Evolutionary conservation across 2,797 vertebrate genomes (phyloP).

Genomic region (Euphonia xanthogaster): DNA sequence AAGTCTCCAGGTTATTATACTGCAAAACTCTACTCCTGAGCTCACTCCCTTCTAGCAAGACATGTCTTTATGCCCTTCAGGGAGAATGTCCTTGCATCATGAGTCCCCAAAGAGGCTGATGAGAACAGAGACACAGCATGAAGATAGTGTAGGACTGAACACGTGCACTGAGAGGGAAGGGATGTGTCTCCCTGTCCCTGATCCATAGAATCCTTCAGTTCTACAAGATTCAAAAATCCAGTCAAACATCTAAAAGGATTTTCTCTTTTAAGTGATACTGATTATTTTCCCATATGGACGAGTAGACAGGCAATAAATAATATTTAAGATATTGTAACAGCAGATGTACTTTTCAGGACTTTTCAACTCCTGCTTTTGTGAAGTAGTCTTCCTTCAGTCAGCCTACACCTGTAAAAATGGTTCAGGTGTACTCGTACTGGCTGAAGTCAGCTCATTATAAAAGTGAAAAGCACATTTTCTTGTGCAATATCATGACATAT

Average conservation of each 20-base stretch:
- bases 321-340: background rate
- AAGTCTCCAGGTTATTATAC: background rate
- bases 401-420: background rate
- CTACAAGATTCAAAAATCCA: background rate
- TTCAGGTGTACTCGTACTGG: background rate
- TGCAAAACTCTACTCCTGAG: background rate
- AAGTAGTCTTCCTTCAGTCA: background rate
- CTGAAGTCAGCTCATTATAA: background rate
- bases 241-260: background rate
- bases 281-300: background rate
- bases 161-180: background rate
- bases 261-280: background rate
- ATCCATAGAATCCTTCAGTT: background rate
- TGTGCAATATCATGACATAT: background rate
- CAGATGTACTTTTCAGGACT: background rate
- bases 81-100: background rate
- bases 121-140: background rate
- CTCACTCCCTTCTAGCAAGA: background rate
- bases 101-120: background rate
- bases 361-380: background rate
- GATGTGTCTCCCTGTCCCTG: background rate
- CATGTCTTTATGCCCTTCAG: background rate
- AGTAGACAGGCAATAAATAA: background rate
- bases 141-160: background rate
- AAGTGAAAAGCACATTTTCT: background rate